Percentiles rank a stretch among this genome's conserved stretches.
Evolutionary conservation across 2,888 invertebrate species (phyloP).

Genomic region (Eilema sororculum): DNA sequence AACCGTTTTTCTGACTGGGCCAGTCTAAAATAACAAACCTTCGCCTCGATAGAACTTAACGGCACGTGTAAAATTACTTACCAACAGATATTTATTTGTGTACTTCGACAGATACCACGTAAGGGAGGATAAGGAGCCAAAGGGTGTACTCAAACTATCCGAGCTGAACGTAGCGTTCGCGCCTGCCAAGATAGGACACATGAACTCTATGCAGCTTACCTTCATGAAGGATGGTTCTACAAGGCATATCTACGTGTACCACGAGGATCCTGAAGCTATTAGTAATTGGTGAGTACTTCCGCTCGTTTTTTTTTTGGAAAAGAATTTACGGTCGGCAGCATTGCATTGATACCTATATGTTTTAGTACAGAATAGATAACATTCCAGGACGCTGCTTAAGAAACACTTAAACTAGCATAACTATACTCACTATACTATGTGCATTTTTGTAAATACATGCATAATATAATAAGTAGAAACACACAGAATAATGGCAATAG

Average conservation of each 20-base stretch:
- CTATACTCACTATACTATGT: too few species aligned
- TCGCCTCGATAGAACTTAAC: neutral
- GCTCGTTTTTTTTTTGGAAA: too few species aligned
- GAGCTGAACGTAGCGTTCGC: constrained; percentile 95
- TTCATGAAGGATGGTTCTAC: constrained; percentile 95
- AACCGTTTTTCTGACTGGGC: neutral
- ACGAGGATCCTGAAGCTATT: constrained; percentile 94
- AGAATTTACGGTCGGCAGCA: too few species aligned
- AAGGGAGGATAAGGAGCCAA: constrained; percentile 92
- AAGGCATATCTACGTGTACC: constrained; percentile 94
- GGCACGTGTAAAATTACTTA: neutral
- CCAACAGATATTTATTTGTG: constrained; percentile 15
- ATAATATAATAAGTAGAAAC: too few species aligned
- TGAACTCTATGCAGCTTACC: constrained; percentile 94
- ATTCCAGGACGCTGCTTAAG: too few species aligned
- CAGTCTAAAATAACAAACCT: neutral
- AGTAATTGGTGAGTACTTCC: constrained; percentile 90
- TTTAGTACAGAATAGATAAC: too few species aligned
- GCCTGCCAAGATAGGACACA: constrained; percentile 92
- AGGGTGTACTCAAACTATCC: constrained; percentile 92
- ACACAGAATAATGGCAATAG: too few species aligned
- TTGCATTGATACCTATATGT: too few species aligned
- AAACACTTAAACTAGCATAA: too few species aligned
- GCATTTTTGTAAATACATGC: too few species aligned
- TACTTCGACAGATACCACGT: constrained; percentile 87